Evolutionary conservation across 2,888 invertebrate genomes (phyloP).

Genomic region (Drosophila lutescens): DNA sequence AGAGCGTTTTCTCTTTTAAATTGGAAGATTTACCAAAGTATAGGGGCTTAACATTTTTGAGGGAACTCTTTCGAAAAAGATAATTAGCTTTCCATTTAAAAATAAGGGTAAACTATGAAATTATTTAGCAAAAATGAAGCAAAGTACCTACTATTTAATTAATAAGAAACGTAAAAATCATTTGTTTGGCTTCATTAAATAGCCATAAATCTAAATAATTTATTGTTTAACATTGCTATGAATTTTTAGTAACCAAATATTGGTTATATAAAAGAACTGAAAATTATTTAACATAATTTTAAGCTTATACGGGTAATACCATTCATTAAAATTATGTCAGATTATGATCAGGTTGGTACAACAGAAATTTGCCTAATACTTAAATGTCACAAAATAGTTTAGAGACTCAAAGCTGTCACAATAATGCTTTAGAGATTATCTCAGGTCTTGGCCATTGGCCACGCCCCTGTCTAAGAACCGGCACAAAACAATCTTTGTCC

Average conservation of each 20-base stretch:
- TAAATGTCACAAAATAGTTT: not conserved
- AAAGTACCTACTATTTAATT: no score
- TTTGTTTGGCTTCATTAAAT: no score
- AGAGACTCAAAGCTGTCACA: not conserved
- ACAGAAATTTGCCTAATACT: not conserved
- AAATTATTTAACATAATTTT: no score
- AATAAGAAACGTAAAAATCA: no score
- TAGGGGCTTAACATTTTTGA: not conserved
- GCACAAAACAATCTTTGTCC: conserved; percentile 31
- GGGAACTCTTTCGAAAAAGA: not conserved
- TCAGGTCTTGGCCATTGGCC: conserved; percentile 36
- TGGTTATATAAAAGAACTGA: not conserved
- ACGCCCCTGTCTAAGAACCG: conserved; percentile 51
- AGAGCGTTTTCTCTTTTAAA: conserved; percentile 30
- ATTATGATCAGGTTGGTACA: not conserved
- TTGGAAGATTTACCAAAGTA: conserved; percentile 6
- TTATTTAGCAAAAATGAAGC: not conserved
- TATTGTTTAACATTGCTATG: no score
- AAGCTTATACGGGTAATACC: not conserved
- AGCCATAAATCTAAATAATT: no score
- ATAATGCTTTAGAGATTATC: conserved; percentile 14
- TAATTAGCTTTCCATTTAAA: not conserved
- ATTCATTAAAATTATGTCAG: not conserved
- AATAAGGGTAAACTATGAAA: not conserved
- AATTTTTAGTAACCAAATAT: not conserved